Evolutionary conservation across 2,797 vertebrate genomes (phyloP).

Genomic region (Crocodylus rhombifer): DNA sequence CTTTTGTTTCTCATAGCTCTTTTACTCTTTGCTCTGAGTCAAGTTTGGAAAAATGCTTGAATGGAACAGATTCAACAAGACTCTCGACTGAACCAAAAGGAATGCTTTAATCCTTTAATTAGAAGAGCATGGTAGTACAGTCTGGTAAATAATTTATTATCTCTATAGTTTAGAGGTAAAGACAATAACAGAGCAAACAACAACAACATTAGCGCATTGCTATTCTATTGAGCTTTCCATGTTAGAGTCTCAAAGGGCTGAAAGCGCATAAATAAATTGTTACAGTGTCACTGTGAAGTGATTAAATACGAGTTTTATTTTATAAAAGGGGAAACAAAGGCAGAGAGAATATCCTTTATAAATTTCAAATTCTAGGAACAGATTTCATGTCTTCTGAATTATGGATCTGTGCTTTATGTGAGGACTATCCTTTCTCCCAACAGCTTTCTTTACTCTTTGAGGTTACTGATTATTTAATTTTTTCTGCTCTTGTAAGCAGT

Average conservation of each 20-base stretch:
- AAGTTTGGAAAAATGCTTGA: conserved; percentile 8
- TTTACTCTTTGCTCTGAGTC: not conserved
- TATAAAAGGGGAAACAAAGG: not conserved
- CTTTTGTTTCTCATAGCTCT: conserved; percentile 2
- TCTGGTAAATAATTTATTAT: not conserved
- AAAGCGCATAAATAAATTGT: not conserved
- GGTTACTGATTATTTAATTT: not conserved
- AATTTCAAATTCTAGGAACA: not conserved
- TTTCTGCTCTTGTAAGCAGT: not conserved
- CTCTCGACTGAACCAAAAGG: not conserved
- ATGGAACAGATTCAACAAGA: not conserved
- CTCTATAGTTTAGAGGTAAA: not conserved
- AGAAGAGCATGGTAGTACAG: not conserved
- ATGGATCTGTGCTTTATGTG: not conserved
- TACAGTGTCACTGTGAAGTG: not conserved
- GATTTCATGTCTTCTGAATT: not conserved
- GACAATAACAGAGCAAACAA: not conserved
- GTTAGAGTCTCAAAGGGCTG: not conserved
- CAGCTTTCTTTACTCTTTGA: not conserved
- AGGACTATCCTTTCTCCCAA: not conserved
- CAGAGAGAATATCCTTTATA: not conserved
- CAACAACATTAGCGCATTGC: too few relatives aligned
- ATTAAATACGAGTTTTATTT: not conserved
- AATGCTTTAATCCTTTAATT: conserved; percentile 8
- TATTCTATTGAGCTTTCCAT: not conserved